Conservation (phyloP, 2,113 vertebrate genomes). For the Lepus americanus region DNA sequence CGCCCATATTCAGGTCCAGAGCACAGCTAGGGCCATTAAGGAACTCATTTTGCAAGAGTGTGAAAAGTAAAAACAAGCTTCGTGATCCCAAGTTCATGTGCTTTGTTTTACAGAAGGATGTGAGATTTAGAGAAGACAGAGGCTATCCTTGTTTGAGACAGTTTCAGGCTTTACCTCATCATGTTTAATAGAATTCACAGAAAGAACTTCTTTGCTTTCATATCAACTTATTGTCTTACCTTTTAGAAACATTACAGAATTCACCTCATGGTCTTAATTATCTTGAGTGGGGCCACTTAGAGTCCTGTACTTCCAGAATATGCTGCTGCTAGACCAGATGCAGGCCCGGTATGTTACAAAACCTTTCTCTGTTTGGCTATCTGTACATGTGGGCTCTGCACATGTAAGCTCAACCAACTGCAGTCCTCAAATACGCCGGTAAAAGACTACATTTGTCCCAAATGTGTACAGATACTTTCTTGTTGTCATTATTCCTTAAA, state of each 20-base stretch:
- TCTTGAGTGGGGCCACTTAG: not conserved
- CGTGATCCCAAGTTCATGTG: not conserved
- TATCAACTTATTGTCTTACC: not conserved
- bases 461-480: too few relatives aligned
- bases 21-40: not conserved
- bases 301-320: not conserved
- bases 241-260: not conserved
- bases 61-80: not conserved
- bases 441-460: too few relatives aligned
- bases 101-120: slow-evolving; percentile 34
- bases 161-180: not conserved
- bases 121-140: not conserved
- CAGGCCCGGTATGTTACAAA: not conserved
- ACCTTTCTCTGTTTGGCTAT: not conserved
- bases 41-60: slow-evolving; percentile 1
- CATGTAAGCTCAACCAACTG: too few relatives aligned
- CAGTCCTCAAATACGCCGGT: too few relatives aligned
- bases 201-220: not conserved
- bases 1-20: not conserved
- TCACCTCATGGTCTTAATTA: not conserved
- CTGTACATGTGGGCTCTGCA: too few relatives aligned
- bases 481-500: too few relatives aligned
- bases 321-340: not conserved
- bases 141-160: not conserved
- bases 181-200: not conserved